Base-by-base conservation (phyloP, 1,140 invertebrate species). In the Neotoxoptera formosana region DNA sequence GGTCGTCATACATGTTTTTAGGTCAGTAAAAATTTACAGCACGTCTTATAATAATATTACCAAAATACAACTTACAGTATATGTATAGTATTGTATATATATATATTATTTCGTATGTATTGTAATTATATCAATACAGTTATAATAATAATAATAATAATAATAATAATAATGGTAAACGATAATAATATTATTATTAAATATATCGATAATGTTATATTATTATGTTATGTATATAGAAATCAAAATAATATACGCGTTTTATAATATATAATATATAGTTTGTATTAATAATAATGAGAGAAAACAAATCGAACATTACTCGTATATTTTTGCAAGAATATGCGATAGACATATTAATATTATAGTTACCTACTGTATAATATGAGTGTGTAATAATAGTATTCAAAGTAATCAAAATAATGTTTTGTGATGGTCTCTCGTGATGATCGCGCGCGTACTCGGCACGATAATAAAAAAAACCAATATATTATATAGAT, bases 1-100 rank as follows among this genome's bases (percentile, higher is more conserved):
- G 84, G 84, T 87, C 84, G 45, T 87, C 30, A n/a, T 87, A 87
- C 23, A 87, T 87, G n/a, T n/a, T n/a, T 87, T 47, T 30, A 87
- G 30, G 11, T n/a, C 14, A 2, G 30, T n/a, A 48, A 87, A 87
- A 23, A 41, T 25, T 84, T 47, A 84, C 83, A 84, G 25, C 21
- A 87, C 17, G 36, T 76, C 45, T 84, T 87, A 87, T 87, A 87
- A 87, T n/a, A n/a, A n/a, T n/a, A n/a, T 87, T 76, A 76, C 14
- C 14, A n/a, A 67, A 67, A 67, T 67, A 67, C 30, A 67, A n/a
- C 60, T 76, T n/a, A 76, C 30, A 76, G 60, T 76, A 76, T 1
- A n/a, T n/a, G 30, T 67, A 17, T 76, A n/a, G 14, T 76, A n/a
- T n/a, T 76, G 17, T 86, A 2, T 41, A 41, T 23, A n/a, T n/a